These are phyloP conservation scores for Nesogale talazaci DNA, from an alignment of 2,113 vertebrate genomes.

Conservation along the genomic window DNA sequence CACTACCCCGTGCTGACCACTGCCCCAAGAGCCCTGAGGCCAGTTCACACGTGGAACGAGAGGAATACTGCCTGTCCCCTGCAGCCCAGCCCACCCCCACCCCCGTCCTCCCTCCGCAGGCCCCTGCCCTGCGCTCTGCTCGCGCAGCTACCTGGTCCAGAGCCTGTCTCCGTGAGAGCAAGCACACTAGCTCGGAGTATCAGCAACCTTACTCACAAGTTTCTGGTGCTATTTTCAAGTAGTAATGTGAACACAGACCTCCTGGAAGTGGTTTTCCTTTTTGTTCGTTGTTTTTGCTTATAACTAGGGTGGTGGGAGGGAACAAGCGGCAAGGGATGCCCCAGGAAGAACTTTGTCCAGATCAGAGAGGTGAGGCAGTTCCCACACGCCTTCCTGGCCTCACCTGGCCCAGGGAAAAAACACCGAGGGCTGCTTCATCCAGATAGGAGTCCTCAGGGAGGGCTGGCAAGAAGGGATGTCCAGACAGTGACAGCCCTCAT, in stretches of 20 bases:
- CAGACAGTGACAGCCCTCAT: conserved; percentile 85
- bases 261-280: conserved; percentile 56
- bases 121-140: conserved; percentile 1
- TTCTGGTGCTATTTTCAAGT: conserved; percentile 95
- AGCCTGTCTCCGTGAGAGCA: conserved; percentile 87
- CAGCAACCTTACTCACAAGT: conserved; percentile 90
- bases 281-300: background rate
- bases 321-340: background rate
- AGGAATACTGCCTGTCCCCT: conserved; percentile 82
- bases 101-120: conserved; percentile 80
- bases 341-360: background rate
- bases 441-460: conserved; percentile 82
- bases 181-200: conserved; percentile 87
- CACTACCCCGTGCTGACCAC: conserved; percentile 75
- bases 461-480: background rate
- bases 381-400: background rate
- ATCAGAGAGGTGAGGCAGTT: background rate
- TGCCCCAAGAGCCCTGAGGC: conserved; percentile 75
- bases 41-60: conserved; percentile 39
- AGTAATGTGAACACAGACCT: conserved; percentile 97
- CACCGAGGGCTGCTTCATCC: conserved; percentile 79
- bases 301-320: background rate
- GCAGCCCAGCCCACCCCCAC: background rate
- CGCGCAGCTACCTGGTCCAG: conserved; percentile 79
- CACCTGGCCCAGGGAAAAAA: background rate